Evolutionary conservation across 2,888 invertebrate species (phyloP), one percentile per base, ranked within the genome.

Genomic region (Clanis bilineata): DNA sequence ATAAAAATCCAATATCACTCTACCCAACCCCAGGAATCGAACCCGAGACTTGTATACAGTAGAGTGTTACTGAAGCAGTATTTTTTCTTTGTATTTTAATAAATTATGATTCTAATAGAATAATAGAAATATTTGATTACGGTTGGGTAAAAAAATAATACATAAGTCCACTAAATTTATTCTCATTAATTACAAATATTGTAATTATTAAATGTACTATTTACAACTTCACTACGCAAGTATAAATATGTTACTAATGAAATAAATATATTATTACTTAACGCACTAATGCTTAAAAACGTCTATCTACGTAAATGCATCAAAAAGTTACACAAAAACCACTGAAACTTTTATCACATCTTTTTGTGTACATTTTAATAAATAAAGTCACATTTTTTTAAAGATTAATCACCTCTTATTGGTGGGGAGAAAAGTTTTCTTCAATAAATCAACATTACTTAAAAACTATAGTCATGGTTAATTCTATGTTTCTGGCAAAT

Each of bases 161-260:
- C 10, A 36, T 21, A 43, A 12, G 15, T 32, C 10, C 41, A 82
- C 67, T 77, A 77, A 66, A 79, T 87, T 88, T 84, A 85, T 84
- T 84, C 78, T 77, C 77, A 76, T 68, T 89, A 87, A 86, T 89
- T 90, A 90, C 86, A 90, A 84, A 85, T 87, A 86, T 88, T 87
- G 83, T 86, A 85, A 85, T 85, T 86, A 82, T 77, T 88, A 86
- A 67, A 62, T 67, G 85, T 90, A 90, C 74, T 91, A 91, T 91
- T 86, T 90, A 91, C 91, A 92, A 73, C 73, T 76, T 79, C 76
- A 74, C 75, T 51, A 51, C 32, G 32, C 28, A 51, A 51, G 32
- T 51, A 51, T 51, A 51, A 51, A 51, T 45, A 44, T 44, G 45
- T 45, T 45, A 77, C 67, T 68, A 78, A 85, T 85, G 77, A 80